Evolutionary conservation across 64 coral and sea anemone genomes (phyloP).

Genomic region (Hydrozoanthus tunicans): DNA sequence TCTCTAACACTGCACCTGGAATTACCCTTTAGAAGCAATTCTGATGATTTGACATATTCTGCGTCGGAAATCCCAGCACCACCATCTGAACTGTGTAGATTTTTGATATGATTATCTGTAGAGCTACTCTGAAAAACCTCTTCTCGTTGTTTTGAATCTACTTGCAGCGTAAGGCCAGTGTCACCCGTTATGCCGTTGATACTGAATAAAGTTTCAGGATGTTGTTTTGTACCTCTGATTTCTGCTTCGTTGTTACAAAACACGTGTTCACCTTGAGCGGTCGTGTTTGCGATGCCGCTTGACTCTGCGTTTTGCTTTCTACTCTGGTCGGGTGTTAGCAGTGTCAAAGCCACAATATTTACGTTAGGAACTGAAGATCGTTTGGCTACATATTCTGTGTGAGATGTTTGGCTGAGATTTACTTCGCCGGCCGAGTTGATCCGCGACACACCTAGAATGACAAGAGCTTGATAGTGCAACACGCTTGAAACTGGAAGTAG

Average conservation of each 20-base stretch:
- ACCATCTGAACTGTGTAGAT: not conserved
- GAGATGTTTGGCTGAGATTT: constrained; percentile 35
- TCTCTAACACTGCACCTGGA: not conserved
- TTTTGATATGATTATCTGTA: not conserved
- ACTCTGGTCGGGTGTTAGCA: no score
- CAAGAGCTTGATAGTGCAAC: not conserved
- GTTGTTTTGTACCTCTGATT: no score
- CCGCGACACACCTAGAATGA: constrained; percentile 13
- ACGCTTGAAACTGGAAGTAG: not conserved
- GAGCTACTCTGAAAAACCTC: not conserved
- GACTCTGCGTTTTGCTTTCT: not conserved
- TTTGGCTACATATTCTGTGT: constrained; percentile 7
- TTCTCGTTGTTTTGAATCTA: not conserved
- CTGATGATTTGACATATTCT: not conserved
- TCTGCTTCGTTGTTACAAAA: no score
- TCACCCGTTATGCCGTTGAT: no score
- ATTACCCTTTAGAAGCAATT: not conserved
- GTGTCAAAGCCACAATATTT: not conserved
- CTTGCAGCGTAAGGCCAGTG: not conserved
- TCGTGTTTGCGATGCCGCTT: not conserved
- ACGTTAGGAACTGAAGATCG: constrained; percentile 23
- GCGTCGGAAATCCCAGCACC: not conserved
- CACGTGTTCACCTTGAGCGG: not conserved
- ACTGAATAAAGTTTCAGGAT: no score
- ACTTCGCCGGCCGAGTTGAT: constrained; percentile 34